Percentiles rank a stretch among this genome's conserved stretches.
Conservation (phyloP, 2,797 vertebrate species). For the Sebastes baramenuke region DNA sequence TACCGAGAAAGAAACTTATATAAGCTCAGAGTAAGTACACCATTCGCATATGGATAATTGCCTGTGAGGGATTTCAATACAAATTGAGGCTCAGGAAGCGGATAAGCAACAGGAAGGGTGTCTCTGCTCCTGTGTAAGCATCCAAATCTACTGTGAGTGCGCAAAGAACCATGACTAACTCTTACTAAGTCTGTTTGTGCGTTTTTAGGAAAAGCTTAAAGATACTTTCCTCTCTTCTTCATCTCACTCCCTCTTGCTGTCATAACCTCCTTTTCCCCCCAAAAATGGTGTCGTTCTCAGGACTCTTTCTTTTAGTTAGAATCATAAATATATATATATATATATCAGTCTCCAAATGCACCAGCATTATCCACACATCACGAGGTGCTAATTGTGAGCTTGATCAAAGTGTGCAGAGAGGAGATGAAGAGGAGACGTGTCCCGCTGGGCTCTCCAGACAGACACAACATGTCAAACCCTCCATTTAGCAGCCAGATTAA, state of each 20-base stretch:
- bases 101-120: slow-evolving; percentile 84
- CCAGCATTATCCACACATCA: background rate
- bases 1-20: slow-evolving; percentile 81
- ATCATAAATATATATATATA: slow-evolving; percentile 8
- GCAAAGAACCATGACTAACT: slow-evolving; percentile 84
- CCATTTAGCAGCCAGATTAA: slow-evolving; percentile 87
- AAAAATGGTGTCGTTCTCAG: slow-evolving; percentile 33
- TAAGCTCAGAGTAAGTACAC: slow-evolving; percentile 81
- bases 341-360: slow-evolving; percentile 7
- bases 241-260: slow-evolving; percentile 58
- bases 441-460: slow-evolving; percentile 61
- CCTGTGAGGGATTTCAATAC: slow-evolving; percentile 86
- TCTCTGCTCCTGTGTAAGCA: slow-evolving; percentile 82
- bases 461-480: slow-evolving; percentile 76
- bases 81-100: slow-evolving; percentile 83
- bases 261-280: slow-evolving; percentile 38
- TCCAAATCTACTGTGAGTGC: slow-evolving; percentile 83
- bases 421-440: slow-evolving; percentile 25
- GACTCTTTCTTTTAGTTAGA: slow-evolving; percentile 35
- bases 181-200: slow-evolving; percentile 83
- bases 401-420: slow-evolving; percentile 38
- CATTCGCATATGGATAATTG: slow-evolving; percentile 84
- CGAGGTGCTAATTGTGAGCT: slow-evolving; percentile 36
- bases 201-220: slow-evolving; percentile 77
- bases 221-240: slow-evolving; percentile 70